Conservation (phyloP, 2,888 invertebrate genomes). For the Acholoe squamosa region DNA sequence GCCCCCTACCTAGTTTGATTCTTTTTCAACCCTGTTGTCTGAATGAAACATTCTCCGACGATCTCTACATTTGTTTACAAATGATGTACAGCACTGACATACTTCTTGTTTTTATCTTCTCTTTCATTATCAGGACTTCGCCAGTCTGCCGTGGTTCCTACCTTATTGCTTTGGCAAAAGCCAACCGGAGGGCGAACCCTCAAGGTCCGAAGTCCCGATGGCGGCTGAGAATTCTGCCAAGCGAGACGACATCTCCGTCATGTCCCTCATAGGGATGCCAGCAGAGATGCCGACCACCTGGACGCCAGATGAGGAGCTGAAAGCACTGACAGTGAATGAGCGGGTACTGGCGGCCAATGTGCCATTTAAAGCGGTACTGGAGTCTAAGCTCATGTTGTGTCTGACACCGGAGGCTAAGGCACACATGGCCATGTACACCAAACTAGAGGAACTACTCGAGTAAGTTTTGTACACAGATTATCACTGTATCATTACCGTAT, state of each 20-base stretch:
- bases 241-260: too few species aligned
- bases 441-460: not conserved
- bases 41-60: too few species aligned
- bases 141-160: constrained; percentile 14
- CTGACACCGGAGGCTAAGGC: not conserved
- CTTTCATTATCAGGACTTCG: not conserved
- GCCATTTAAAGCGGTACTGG: not conserved
- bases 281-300: not conserved
- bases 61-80: too few species aligned
- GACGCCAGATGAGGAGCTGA: not conserved
- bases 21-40: too few species aligned
- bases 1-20: too few species aligned
- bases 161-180: constrained; percentile 26
- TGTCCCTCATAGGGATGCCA: too few species aligned
- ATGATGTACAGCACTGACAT: too few species aligned
- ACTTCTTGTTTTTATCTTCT: too few species aligned
- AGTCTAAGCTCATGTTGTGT: not conserved
- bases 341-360: not conserved
- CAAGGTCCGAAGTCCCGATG: not conserved
- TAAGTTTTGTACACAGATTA: too few species aligned
- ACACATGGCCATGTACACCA: not conserved
- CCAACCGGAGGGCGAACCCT: not conserved
- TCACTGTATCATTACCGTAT: too few species aligned
- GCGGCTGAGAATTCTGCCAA: too few species aligned
- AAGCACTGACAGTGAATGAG: not conserved